Evolutionary conservation across 2,113 vertebrate species (phyloP).

Genomic region (Alectura lathami): DNA sequence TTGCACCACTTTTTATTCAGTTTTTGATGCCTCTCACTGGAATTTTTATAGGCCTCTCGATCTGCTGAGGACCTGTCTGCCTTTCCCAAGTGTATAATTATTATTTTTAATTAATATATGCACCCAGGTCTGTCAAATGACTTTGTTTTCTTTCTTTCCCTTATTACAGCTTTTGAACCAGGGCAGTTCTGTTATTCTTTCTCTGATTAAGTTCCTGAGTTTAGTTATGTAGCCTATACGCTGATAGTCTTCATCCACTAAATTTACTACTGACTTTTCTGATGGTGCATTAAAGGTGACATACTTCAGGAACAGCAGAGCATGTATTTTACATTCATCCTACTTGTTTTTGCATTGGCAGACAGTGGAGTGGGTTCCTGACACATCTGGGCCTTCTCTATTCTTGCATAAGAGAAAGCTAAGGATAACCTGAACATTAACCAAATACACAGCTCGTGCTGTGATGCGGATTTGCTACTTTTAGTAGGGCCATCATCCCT

Average conservation of each 20-base stretch:
- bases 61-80: slow-evolving; percentile 43
- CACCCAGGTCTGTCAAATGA: background rate
- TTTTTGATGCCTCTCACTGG: slow-evolving; percentile 24
- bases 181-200: slow-evolving; percentile 12
- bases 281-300: rapidly evolving
- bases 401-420: background rate
- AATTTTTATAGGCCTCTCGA: slow-evolving; percentile 45
- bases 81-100: slow-evolving; percentile 49
- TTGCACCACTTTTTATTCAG: slow-evolving; percentile 15
- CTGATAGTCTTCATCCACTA: too few species aligned
- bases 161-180: slow-evolving; percentile 4
- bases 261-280: background rate
- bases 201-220: background rate
- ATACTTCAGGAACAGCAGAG: background rate
- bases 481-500: background rate
- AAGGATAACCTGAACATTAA: background rate
- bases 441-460: background rate
- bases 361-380: rapidly evolving
- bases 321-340: background rate
- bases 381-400: background rate
- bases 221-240: background rate
- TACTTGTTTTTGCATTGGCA: background rate
- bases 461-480: background rate
- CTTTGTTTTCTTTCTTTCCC: background rate
- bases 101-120: slow-evolving; percentile 41